phyloP scores from a whole-genome alignment of 2,797 vertebrate species.

The Natrix natrix region DNA sequence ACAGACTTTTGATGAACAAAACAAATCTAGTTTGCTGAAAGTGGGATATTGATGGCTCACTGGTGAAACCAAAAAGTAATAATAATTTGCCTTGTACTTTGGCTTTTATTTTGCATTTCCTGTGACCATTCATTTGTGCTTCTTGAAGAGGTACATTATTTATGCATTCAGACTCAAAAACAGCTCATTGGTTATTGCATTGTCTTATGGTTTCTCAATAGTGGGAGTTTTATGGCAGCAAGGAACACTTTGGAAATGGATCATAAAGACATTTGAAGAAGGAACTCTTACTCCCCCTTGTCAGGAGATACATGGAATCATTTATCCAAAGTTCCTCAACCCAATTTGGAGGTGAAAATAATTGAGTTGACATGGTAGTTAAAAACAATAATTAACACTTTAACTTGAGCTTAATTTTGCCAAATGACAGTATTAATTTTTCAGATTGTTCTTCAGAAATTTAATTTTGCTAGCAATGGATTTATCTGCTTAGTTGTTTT shows the following conservation, averaged over 20 bases:
- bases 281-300: neutral
- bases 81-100: slow-evolving; percentile 20
- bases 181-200: slow-evolving; percentile 15
- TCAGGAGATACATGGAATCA: neutral
- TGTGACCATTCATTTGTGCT: neutral
- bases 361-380: neutral
- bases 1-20: neutral
- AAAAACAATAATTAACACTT: slow-evolving; percentile 6
- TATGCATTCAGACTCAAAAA: rapidly evolving
- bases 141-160: neutral
- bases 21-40: neutral
- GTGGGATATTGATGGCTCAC: neutral
- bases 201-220: neutral
- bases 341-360: neutral
- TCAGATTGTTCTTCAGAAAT: rapidly evolving
- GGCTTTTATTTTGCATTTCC: slow-evolving; percentile 17
- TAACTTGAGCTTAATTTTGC: neutral
- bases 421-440: neutral
- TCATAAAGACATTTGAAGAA: neutral
- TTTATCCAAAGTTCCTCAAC: neutral
- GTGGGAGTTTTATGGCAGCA: neutral
- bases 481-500: neutral
- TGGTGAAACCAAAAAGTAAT: slow-evolving; percentile 10
- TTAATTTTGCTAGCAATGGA: neutral
- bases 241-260: neutral